Base-by-base conservation (phyloP, 2,113 vertebrate genomes). In the Helogale parvula region DNA sequence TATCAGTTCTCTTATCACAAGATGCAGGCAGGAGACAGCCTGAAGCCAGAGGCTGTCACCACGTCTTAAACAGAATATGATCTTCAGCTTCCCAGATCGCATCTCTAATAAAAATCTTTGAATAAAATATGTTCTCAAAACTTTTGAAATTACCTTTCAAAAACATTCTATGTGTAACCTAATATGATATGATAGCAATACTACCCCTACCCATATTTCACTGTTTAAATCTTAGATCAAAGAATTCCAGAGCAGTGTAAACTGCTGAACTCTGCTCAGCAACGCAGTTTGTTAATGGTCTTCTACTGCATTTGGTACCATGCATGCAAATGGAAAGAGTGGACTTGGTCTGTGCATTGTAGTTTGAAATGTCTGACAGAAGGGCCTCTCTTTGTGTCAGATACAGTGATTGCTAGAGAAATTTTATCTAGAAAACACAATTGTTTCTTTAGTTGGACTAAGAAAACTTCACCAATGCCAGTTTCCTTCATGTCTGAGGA, bases 391-490 rank as follows among this genome's bases (percentile, higher is more conserved):
- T 87, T 74, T 77, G 31, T 72, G 84, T 87, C 80, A 88, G 76
- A 60, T 72, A n/a, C 69, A 88, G 50, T 69, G 52, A 65, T 74
- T 33, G 9, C 21, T 63, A 76, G 77, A 95, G 88, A 84, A 50
- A 84, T 72, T 94, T 41, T 90, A 27, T 76, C 83, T 95, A 95
- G 65, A 77, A 92, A 95, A 81, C 25, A n/a, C 13, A 93, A 41
- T 72, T 35, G 47, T 88, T 68, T 93, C n/a, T 94, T 86, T 57
- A 79, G 3, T 7, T 88, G n/a, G 16, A 90, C 66, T 95, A 41
- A 33, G 69, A 94, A 96, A 94, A 80, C 19, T 69, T 94, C 25
- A 65, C 25, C 35, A 63, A 9, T 35, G 29, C 81, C 76, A 57
- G 23, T 27, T 85, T 76, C 50, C 77, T 95, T 94, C 54, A 27